Evolutionary conservation across 2,888 invertebrate species (phyloP), one percentile per base, ranked within the genome.

Genomic region (Linnaemya vulpina): DNA sequence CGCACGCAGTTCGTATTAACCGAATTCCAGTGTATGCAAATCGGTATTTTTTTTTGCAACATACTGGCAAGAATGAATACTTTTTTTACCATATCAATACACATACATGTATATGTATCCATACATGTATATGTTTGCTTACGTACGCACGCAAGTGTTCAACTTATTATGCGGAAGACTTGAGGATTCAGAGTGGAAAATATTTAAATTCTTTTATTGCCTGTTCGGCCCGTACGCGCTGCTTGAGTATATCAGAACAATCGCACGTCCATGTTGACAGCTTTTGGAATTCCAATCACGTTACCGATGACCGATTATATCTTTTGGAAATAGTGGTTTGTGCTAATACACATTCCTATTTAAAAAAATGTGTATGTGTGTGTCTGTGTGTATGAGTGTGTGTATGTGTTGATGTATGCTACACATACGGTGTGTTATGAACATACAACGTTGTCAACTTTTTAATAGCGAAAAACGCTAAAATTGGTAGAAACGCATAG

Each of bases 221-320:
- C 15, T 38, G 15, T 30, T 17, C 8, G 17, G 3, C 30, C 49
- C 20, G n/a, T 38, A 10, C 3, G n/a, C n/a, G 25, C 30, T 30
- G 5, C 30, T 30, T 46, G 10, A 13, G 9, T 49, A 68, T 13
- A 20, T 51, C 51, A 51, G 51, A 17, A 51, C 10, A 20, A 51
- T 3, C 3, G 22, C 8, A n/a, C 25, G 25, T 25, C 13, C 25
- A 25, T 22, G 9, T 8, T 15, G 15, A 43, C 9, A 46, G 46
- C 25, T 22, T 15, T 30, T 22, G 13, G 22, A 30, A 79, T 79
- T 55, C 58, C n/a, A 8, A 25, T 65, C 79, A 79, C 79, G 73
- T 73, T 22, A 49, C 38, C 55, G 10, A 58, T 53, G 53, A 38
- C 38, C 22, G 20, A 55, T 49, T 65, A 49, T 58, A 43, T 46